These are phyloP conservation scores for Chelonus formosanus DNA, from an alignment of 2,888 invertebrate genomes.

Conservation along the genomic window DNA sequence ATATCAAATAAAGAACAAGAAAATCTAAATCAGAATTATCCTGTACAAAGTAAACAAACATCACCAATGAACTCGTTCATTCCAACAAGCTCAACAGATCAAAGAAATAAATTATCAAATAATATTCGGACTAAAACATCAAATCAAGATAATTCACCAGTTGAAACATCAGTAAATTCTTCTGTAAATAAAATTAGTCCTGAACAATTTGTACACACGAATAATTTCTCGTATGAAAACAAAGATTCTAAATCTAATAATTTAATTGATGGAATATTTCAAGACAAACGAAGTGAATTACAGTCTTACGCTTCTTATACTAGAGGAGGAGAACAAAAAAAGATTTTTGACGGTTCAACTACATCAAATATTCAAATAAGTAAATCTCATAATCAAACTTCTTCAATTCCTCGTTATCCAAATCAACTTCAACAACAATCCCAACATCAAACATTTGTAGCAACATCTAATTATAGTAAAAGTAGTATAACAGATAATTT, in stretches of 20 bases:
- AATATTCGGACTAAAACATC: slow-evolving; percentile 3
- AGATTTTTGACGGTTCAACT: slow-evolving; percentile 32
- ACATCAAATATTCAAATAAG: slow-evolving; percentile 35
- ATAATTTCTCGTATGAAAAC: background rate
- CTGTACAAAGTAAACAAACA: slow-evolving; percentile 22
- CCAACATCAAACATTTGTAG: slow-evolving; percentile 48
- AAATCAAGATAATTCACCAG: slow-evolving; percentile 21
- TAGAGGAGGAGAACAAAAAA: slow-evolving; percentile 47
- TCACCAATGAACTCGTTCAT: slow-evolving; percentile 12
- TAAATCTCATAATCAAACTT: slow-evolving; percentile 41
- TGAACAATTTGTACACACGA: background rate
- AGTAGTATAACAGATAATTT: slow-evolving; percentile 49
- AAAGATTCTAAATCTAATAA: no score
- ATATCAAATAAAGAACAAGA: slow-evolving; percentile 28
- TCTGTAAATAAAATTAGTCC: background rate
- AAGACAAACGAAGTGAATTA: slow-evolving; percentile 21
- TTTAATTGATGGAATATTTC: no score
- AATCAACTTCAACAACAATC: slow-evolving; percentile 35
- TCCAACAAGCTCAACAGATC: slow-evolving; percentile 17
- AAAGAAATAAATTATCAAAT: slow-evolving; percentile 20
- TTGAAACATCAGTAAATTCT: slow-evolving; percentile 15
- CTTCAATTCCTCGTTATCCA: slow-evolving; percentile 39
- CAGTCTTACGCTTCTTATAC: slow-evolving; percentile 45
- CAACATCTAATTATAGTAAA: slow-evolving; percentile 56
- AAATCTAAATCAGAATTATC: slow-evolving; percentile 23